phyloP scores from a whole-genome alignment of 2,888 invertebrate genomes.

The Alsophila aescularia region DNA sequence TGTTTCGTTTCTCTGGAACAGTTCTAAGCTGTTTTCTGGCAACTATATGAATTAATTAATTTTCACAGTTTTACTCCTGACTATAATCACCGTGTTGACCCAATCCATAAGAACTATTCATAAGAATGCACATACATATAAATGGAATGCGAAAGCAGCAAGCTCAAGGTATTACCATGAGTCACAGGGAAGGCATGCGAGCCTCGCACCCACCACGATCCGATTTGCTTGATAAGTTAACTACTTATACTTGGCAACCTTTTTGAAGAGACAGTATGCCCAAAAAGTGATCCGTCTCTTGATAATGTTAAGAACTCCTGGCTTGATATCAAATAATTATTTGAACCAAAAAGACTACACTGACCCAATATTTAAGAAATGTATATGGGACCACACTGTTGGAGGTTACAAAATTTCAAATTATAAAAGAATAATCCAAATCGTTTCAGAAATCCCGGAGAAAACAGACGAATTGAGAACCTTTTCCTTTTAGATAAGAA shows the following conservation, averaged over 20 bases:
- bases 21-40: too few species aligned
- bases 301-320: too few species aligned
- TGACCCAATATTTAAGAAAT: too few species aligned
- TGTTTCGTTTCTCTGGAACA: background rate
- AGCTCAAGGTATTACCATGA: conserved; percentile 66
- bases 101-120: conserved; percentile 39
- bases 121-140: conserved; percentile 44
- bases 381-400: too few species aligned
- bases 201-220: conserved; percentile 44
- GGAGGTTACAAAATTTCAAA: too few species aligned
- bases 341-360: too few species aligned
- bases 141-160: conserved; percentile 70
- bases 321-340: too few species aligned
- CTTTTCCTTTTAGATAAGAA: too few species aligned
- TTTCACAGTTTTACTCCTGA: background rate
- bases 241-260: background rate
- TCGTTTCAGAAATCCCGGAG: too few species aligned
- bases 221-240: conserved; percentile 2
- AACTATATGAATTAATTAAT: background rate
- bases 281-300: background rate
- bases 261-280: background rate
- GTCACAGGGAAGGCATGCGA: conserved; percentile 74
- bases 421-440: too few species aligned
- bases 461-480: too few species aligned
- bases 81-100: background rate